A percentile compares a stretch with the other conserved stretches of the same genome.
Evolutionary conservation across 2,888 invertebrate species (phyloP).

Genomic region (Eurois occulta): DNA sequence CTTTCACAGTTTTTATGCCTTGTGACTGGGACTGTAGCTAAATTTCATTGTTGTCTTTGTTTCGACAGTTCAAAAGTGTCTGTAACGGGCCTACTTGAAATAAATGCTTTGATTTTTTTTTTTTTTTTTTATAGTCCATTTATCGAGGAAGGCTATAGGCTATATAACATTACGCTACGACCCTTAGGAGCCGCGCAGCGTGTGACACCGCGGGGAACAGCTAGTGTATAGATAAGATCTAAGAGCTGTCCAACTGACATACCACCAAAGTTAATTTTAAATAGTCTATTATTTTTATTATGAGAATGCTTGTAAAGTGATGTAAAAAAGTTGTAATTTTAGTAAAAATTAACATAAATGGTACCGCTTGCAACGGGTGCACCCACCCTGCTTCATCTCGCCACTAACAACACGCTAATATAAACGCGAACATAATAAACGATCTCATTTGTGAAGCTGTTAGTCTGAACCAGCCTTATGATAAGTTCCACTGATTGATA

Average conservation of each 20-base stretch:
- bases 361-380: conserved; percentile 4
- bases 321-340: not conserved
- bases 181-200: no score
- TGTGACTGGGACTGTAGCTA: no score
- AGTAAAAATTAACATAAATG: conserved; percentile 2
- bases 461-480: conserved; percentile 29
- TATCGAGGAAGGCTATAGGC: no score
- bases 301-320: not conserved
- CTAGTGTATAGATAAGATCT: no score
- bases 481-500: conserved; percentile 27
- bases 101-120: no score
- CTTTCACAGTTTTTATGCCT: no score
- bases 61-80: no score
- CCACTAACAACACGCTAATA: conserved; percentile 4
- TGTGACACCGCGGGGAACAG: no score
- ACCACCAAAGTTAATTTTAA: not conserved
- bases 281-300: not conserved
- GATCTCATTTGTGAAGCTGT: conserved; percentile 49
- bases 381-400: conserved; percentile 19
- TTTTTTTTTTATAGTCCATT: no score
- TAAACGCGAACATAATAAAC: conserved; percentile 17
- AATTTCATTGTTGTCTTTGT: no score
- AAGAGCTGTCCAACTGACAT: not conserved
- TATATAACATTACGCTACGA: no score
- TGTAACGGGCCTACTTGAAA: no score